A percentile compares a stretch with the other conserved stretches of the same genome.
These are phyloP conservation scores for Sardina pilchardus DNA, from an alignment of 2,113 vertebrate genomes.

Conservation along the genomic window DNA sequence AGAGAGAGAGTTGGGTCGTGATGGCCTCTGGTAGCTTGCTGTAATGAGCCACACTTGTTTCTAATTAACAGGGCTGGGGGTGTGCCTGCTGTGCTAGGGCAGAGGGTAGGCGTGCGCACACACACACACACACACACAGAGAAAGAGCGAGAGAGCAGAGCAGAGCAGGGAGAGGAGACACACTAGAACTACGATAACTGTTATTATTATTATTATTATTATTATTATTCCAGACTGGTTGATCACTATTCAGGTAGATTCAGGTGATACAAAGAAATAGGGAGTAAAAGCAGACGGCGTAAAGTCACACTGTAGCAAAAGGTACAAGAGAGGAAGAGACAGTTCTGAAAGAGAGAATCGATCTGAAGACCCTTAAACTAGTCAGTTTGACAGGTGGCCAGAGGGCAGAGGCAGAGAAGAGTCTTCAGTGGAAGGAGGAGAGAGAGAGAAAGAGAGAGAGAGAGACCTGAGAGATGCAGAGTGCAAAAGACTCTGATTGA, in stretches of 20 bases:
- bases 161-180: background rate
- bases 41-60: constrained; percentile 54
- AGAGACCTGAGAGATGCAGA: background rate
- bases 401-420: background rate
- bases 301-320: background rate
- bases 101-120: background rate
- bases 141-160: background rate
- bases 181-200: background rate
- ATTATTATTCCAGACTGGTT: background rate
- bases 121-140: background rate
- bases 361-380: background rate
- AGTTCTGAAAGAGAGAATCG: background rate
- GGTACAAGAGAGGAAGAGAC: background rate
- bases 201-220: no score
- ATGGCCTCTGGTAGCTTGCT: constrained; percentile 29
- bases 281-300: background rate
- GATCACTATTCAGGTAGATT: no score
- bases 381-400: background rate
- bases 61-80: constrained; percentile 46
- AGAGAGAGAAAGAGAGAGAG: no score
- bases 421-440: background rate
- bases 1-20: background rate
- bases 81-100: background rate
- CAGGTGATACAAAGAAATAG: background rate
- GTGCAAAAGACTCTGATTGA: background rate